Percentiles rank a stretch among this genome's conserved stretches.
phyloP scores from a whole-genome alignment of 2,888 invertebrate species.

The Dynastes maya region DNA sequence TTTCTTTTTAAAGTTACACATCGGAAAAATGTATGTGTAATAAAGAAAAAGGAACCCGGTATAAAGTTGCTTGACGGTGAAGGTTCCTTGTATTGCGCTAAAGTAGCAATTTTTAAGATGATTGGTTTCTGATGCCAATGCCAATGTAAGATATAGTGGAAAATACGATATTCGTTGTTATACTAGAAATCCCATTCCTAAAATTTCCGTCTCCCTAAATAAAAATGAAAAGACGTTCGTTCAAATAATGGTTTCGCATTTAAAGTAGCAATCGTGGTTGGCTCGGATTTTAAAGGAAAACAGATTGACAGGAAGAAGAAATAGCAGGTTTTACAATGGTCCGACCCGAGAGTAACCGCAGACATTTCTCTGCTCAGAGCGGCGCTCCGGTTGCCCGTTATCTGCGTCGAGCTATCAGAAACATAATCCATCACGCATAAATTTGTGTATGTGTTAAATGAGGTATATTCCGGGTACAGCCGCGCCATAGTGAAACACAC shows the following conservation, averaged over 20 bases:
- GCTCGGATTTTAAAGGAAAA: slow-evolving; percentile 29
- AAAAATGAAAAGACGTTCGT: not conserved
- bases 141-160: too few species aligned
- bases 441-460: slow-evolving; percentile 50
- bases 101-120: too few species aligned
- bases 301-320: slow-evolving; percentile 38
- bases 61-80: too few species aligned
- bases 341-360: slow-evolving; percentile 34
- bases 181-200: too few species aligned
- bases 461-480: slow-evolving; percentile 35
- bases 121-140: too few species aligned
- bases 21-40: too few species aligned
- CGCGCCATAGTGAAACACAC: slow-evolving; percentile 13
- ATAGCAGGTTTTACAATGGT: slow-evolving; percentile 36
- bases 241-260: slow-evolving; percentile 17
- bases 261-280: slow-evolving; percentile 8
- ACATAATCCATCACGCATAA: slow-evolving; percentile 52
- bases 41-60: too few species aligned
- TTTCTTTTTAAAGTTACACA: too few species aligned
- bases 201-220: not conserved
- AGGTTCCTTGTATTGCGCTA: too few species aligned
- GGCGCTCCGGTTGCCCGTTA: slow-evolving; percentile 15
- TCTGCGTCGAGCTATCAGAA: slow-evolving; percentile 46
- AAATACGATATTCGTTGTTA: too few species aligned
- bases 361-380: slow-evolving; percentile 17